phyloP scores from a whole-genome alignment of 2,113 vertebrate species.

The Carollia perspicillata region DNA sequence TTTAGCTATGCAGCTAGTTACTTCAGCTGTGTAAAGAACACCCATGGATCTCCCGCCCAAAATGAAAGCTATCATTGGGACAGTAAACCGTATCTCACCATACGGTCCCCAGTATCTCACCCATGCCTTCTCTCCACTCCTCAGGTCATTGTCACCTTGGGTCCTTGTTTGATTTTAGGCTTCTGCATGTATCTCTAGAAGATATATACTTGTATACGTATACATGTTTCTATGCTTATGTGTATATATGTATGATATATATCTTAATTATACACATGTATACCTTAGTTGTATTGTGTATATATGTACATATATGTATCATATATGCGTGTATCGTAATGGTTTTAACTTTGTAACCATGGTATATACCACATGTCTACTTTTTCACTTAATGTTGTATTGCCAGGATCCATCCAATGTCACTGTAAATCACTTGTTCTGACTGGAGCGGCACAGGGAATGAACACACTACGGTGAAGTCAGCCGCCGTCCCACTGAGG shows the following conservation, averaged over 20 bases:
- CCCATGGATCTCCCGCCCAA: not conserved
- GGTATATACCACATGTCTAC: not conserved
- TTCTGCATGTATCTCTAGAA: not conserved
- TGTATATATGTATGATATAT: no score
- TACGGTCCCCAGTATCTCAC: not conserved
- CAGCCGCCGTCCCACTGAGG: not conserved
- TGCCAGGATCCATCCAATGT: not conserved
- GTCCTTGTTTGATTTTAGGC: not conserved
- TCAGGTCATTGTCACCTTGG: not conserved
- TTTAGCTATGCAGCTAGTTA: not conserved
- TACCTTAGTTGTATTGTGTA: no score
- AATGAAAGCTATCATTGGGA: not conserved
- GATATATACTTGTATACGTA: not conserved
- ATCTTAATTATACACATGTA: no score
- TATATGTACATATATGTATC: no score
- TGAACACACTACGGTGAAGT: fast-evolving
- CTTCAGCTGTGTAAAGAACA: not conserved
- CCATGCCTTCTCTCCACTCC: not conserved
- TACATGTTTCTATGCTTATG: no score
- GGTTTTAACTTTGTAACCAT: not conserved
- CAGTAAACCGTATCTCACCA: not conserved
- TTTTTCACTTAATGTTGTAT: not conserved
- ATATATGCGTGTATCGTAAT: not conserved
- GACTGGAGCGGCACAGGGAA: no score
- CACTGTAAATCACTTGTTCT: not conserved